Conservation (phyloP, 2,888 invertebrate species). For the Parelbella ahira region DNA sequence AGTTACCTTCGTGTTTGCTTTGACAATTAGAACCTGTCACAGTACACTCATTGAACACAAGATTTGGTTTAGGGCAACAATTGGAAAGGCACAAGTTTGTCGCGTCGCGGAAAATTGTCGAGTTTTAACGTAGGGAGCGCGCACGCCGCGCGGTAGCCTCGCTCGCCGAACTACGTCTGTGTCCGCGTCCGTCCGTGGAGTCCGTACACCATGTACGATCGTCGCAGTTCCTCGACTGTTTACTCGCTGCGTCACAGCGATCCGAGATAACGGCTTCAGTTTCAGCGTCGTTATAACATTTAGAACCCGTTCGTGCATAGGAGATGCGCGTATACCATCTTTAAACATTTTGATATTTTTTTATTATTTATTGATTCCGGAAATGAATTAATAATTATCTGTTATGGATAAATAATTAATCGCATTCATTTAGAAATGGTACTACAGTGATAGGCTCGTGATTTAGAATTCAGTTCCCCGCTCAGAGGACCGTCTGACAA, state of each 20-base stretch:
- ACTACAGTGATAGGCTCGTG: too few species aligned
- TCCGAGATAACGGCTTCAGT: constrained; percentile 4
- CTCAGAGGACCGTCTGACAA: too few species aligned
- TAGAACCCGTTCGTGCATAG: too few species aligned
- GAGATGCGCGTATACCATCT: too few species aligned
- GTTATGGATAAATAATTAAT: too few species aligned
- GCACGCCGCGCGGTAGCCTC: constrained; percentile 33
- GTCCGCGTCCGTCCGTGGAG: constrained; percentile 1
- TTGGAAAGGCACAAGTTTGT: constrained; percentile 23
- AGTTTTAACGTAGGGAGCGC: constrained; percentile 24
- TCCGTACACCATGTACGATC: background rate
- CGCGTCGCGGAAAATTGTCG: constrained; percentile 25
- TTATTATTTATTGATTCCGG: too few species aligned
- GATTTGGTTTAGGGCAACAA: constrained; percentile 3
- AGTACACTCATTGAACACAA: constrained; percentile 11
- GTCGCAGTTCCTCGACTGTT: constrained; percentile 16
- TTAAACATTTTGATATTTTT: too few species aligned
- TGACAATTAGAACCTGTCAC: constrained; percentile 6
- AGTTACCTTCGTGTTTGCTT: too few species aligned
- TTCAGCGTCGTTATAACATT: too few species aligned
- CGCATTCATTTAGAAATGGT: too few species aligned
- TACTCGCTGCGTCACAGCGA: constrained; percentile 4
- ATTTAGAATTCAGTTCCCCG: too few species aligned
- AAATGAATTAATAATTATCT: too few species aligned
- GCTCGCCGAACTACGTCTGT: constrained; percentile 37